A percentile compares a stretch with the other conserved stretches of the same genome.
Conservation (phyloP, 2,113 vertebrate species). For the Esox niger region DNA sequence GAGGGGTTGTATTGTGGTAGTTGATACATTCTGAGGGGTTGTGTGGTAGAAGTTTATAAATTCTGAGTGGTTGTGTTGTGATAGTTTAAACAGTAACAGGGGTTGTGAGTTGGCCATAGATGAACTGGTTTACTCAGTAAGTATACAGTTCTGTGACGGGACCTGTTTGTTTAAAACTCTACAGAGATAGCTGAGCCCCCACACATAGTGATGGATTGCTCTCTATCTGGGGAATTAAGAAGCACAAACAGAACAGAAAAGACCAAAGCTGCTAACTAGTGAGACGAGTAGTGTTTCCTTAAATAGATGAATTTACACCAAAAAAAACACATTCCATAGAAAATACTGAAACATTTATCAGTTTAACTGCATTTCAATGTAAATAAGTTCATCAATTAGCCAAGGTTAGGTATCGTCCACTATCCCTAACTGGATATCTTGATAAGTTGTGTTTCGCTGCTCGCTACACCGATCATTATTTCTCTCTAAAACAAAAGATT, state of each 20-base stretch:
- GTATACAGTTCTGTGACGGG: slow-evolving; percentile 56
- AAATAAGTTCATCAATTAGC: slow-evolving; percentile 8
- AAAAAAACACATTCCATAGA: background rate
- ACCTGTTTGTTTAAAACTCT: slow-evolving; percentile 65
- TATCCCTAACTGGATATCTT: slow-evolving; percentile 40
- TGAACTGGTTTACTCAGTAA: slow-evolving; percentile 55
- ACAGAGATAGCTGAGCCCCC: slow-evolving; percentile 49
- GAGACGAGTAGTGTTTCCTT: slow-evolving; percentile 63
- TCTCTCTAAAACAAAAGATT: slow-evolving; percentile 65
- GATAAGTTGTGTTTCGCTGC: slow-evolving; percentile 51
- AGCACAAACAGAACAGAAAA: slow-evolving; percentile 79
- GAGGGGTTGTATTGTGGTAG: background rate
- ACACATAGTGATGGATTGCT: slow-evolving; percentile 68
- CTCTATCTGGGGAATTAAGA: slow-evolving; percentile 73
- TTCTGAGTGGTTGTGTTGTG: slow-evolving; percentile 32
- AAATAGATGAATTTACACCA: slow-evolving; percentile 3
- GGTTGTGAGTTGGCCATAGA: slow-evolving; percentile 56
- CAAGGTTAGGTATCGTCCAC: background rate
- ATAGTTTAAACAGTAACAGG: slow-evolving; percentile 18
- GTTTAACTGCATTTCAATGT: slow-evolving; percentile 32
- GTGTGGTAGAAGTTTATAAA: no score
- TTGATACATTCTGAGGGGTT: background rate
- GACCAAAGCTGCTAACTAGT: slow-evolving; percentile 68
- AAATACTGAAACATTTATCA: slow-evolving; percentile 17
- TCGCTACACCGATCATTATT: slow-evolving; percentile 59